These are phyloP conservation scores for Bombus superbus DNA, from an alignment of 1,140 invertebrate genomes.

Conservation along the genomic window DNA sequence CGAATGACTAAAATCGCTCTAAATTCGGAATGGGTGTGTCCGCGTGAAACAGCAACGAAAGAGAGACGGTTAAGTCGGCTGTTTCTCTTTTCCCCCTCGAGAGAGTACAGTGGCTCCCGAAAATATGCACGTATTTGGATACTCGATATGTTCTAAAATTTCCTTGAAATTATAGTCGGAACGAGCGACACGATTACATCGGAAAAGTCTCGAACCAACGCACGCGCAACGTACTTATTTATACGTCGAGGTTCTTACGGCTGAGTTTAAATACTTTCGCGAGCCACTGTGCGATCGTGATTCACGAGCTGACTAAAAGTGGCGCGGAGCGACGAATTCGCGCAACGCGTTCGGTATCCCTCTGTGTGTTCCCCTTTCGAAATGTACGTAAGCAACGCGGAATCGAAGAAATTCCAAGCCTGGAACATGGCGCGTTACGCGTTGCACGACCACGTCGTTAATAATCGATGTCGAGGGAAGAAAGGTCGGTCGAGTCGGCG, in stretches of 20 bases:
- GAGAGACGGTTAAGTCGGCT: neutral
- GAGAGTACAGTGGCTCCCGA: too few species aligned
- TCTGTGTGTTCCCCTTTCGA: neutral
- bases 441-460: neutral
- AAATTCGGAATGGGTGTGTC: constrained; percentile 39
- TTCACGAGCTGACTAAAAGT: constrained; percentile 39
- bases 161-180: neutral
- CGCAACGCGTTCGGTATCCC: neutral
- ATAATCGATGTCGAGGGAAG: neutral
- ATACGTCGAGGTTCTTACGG: too few species aligned
- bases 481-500: neutral
- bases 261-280: neutral
- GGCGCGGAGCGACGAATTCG: neutral
- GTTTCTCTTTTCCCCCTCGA: neutral
- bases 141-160: neutral
- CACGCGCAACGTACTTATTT: neutral
- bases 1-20: constrained; percentile 18
- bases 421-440: neutral
- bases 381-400: neutral
- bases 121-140: neutral
- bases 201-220: accelerated
- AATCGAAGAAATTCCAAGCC: constrained; percentile 10
- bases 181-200: neutral
- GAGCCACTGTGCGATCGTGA: constrained; percentile 8
- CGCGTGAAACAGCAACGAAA: neutral